These are phyloP conservation scores for Malurus elegans DNA, from an alignment of 2,113 vertebrate genomes.

Conservation along the genomic window DNA sequence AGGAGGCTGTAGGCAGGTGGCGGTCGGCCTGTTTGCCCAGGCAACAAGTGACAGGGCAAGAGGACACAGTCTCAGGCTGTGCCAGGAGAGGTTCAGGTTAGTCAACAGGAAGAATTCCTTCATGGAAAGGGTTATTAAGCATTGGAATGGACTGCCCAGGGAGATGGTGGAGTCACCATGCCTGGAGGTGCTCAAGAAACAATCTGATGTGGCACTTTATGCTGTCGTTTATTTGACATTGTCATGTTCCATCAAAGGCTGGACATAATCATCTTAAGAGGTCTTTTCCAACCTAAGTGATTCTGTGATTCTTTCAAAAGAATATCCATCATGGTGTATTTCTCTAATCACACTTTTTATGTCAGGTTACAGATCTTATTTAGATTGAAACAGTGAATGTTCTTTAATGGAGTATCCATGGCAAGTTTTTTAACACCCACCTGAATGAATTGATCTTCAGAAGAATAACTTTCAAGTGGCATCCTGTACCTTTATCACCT, in stretches of 20 bases:
- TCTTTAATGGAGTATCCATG: constrained; percentile 15
- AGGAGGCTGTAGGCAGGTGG: background rate
- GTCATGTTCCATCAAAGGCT: background rate
- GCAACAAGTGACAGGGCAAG: background rate
- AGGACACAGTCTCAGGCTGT: background rate
- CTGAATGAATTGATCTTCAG: constrained; percentile 15
- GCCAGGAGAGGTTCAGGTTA: background rate
- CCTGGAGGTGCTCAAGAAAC: background rate
- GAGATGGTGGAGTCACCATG: background rate
- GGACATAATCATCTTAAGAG: background rate
- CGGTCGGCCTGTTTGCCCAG: background rate
- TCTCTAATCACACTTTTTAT: background rate
- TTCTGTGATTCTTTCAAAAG: background rate
- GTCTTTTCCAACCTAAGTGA: background rate
- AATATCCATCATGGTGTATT: background rate
- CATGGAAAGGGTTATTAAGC: background rate
- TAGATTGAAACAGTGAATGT: background rate
- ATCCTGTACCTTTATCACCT: constrained; percentile 38
- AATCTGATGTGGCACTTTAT: background rate
- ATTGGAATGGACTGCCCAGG: background rate
- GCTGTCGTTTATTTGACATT: background rate
- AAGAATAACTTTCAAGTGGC: constrained; percentile 7
- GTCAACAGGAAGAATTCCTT: background rate
- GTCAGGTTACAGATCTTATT: background rate
- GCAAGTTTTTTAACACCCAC: background rate